Percentiles rank a stretch among this genome's conserved stretches.
These are phyloP conservation scores for Phrynocephalus guinanensis DNA, from an alignment of 2,797 vertebrate species.

Conservation along the genomic window DNA sequence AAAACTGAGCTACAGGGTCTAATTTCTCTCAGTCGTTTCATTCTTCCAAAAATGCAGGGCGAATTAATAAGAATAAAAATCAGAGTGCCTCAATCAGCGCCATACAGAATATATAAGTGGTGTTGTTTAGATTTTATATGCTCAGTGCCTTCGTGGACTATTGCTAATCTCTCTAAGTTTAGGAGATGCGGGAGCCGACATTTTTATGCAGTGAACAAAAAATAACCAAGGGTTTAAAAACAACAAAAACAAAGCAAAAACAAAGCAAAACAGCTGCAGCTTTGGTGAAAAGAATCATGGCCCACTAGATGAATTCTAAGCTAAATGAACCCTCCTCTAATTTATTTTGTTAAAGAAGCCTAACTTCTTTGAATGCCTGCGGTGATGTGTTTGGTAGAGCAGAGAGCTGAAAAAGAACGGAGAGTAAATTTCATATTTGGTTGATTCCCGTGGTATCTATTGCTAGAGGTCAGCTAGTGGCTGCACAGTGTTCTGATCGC, in stretches of 20 bases:
- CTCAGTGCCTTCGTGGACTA: conserved; percentile 37
- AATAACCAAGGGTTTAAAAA: conserved; percentile 40
- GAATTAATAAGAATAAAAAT: too few relatives aligned
- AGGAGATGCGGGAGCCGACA: neutral
- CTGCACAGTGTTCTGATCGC: too few relatives aligned
- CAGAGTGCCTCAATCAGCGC: conserved; percentile 26
- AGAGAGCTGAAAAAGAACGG: conserved; percentile 10
- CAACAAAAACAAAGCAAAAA: too few relatives aligned
- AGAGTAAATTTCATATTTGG: conserved; percentile 2
- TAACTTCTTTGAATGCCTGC: conserved; percentile 22
- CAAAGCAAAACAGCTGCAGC: conserved; percentile 58
- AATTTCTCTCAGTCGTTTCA: too few relatives aligned
- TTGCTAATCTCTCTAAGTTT: conserved; percentile 20
- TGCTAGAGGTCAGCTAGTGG: neutral
- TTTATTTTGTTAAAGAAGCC: conserved; percentile 44
- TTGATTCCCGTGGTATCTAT: neutral
- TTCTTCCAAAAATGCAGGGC: too few relatives aligned
- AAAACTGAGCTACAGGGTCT: too few relatives aligned
- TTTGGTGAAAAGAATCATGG: conserved; percentile 57
- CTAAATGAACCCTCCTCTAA: conserved; percentile 54
- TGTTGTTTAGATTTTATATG: conserved; percentile 25
- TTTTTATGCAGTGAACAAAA: conserved; percentile 59
- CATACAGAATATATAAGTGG: conserved; percentile 53
- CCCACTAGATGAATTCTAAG: conserved; percentile 62
- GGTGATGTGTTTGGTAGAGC: conserved; percentile 46